Evolutionary conservation across 2,888 invertebrate species (phyloP), one percentile per base, ranked within the genome.

Genomic region (Globia sparganii): DNA sequence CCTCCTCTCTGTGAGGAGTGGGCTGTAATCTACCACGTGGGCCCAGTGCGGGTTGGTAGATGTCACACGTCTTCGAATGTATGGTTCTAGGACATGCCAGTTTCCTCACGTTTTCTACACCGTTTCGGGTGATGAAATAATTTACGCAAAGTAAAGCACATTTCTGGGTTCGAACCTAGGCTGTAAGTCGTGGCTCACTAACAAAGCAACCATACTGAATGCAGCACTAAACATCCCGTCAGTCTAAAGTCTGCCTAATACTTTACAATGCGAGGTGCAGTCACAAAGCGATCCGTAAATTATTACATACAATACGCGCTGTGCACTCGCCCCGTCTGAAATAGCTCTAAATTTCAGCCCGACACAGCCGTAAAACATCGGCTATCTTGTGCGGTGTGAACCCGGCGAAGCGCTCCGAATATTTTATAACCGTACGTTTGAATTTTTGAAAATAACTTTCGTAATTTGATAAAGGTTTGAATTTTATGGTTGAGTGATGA

Each of bases 361-460:
- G 72, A 77, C 83, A 53, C 25, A 28, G 70, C 77, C 84, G 79
- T 86, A 86, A 86, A 87, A 81, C 88, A 81, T 71, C 59, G 65
- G 77, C 77, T 86, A 87, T 86, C 86, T 87, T 86, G 77, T 83
- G 74, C 84, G 75, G 81, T 74, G 72, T 72, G 77, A 75, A 78
- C 68, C 81, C 75, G 84, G 56, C 68, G 77, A 83, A 80, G 77
- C 73, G n/a, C 28, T 28, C 6, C 53, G 73, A 81, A 87, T 87
- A 81, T 84, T 83, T 87, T 86, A 86, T 83, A 72, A 87, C 62
- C 61, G 21, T 68, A 64, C 56, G 62, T 83, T 70, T 80, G 83
- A 83, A 77, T 86, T 86, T 87, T 86, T 76, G 62, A 84, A 84
- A 79, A 87, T 87, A 77, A 65, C 40, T 69, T 69, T 40, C n/a